Evolutionary conservation across 1,140 invertebrate genomes (phyloP).

Genomic region (Portunus trituberculatus): DNA sequence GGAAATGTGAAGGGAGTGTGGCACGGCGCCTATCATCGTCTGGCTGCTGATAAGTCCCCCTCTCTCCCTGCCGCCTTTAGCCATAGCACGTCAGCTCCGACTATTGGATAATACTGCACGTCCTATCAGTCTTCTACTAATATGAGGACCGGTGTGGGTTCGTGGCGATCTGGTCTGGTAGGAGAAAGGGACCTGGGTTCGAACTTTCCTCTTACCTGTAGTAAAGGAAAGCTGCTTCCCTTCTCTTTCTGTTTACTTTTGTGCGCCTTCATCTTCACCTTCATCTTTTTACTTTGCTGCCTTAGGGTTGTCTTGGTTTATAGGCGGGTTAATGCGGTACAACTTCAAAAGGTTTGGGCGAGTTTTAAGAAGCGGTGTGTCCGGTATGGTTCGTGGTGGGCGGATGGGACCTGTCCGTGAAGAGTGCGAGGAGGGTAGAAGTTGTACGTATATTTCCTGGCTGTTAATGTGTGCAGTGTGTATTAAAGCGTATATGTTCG

Average conservation of each 20-base stretch:
- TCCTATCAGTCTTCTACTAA: not conserved
- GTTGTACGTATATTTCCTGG: too few relatives aligned
- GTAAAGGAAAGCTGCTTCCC: too few relatives aligned
- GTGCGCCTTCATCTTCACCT: not conserved
- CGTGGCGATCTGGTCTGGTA: not conserved
- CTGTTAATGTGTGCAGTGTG: too few relatives aligned
- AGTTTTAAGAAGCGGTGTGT: too few relatives aligned
- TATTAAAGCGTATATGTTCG: too few relatives aligned
- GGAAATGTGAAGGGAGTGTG: slow-evolving; percentile 16
- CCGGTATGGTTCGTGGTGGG: too few relatives aligned
- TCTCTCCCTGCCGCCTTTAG: not conserved
- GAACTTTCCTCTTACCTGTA: not conserved
- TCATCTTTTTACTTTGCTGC: not conserved
- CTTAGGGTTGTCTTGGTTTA: not conserved
- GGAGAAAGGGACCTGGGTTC: not conserved
- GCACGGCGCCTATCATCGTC: slow-evolving; percentile 37
- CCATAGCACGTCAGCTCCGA: not conserved
- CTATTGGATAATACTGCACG: slow-evolving; percentile 39
- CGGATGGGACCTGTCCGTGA: too few relatives aligned
- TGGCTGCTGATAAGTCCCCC: slow-evolving; percentile 31
- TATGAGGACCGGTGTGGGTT: not conserved
- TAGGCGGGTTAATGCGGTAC: not conserved
- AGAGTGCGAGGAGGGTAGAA: too few relatives aligned
- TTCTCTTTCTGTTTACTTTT: not conserved
- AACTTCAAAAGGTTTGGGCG: not conserved